phyloP scores from a whole-genome alignment of 2,113 vertebrate genomes.

The Cebus imitator region DNA sequence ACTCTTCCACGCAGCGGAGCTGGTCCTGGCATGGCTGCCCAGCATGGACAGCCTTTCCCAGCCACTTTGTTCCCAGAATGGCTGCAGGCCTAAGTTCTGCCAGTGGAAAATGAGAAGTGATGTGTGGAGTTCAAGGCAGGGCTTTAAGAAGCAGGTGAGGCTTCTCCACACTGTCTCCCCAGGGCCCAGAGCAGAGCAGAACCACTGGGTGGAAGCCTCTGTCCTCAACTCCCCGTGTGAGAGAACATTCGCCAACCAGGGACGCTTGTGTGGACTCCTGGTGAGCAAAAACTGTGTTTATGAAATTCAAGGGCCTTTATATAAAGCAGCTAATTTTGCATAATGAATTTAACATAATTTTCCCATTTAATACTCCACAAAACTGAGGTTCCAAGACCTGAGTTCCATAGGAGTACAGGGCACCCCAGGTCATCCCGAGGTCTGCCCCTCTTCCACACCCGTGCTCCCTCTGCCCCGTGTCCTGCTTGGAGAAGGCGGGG shows the following conservation, averaged over 20 bases:
- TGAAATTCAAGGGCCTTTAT: not conserved
- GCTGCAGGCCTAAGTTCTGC: not conserved
- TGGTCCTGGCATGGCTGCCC: not conserved
- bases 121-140: too few species aligned
- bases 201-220: not conserved
- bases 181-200: not conserved
- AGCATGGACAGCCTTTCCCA: not conserved
- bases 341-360: not conserved
- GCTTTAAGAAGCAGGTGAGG: not conserved
- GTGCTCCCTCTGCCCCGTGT: accelerated
- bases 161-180: not conserved
- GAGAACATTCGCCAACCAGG: not conserved
- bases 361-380: not conserved
- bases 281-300: not conserved
- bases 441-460: not conserved
- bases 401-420: not conserved
- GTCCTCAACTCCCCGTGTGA: not conserved
- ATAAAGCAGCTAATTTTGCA: not conserved
- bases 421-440: accelerated
- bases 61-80: not conserved
- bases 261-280: not conserved
- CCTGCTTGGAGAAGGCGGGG: accelerated
- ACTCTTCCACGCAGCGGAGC: too few species aligned
- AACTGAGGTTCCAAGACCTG: not conserved
- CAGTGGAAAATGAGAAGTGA: not conserved